phyloP scores from a whole-genome alignment of 2,113 vertebrate genomes.

The Astur gentilis region DNA sequence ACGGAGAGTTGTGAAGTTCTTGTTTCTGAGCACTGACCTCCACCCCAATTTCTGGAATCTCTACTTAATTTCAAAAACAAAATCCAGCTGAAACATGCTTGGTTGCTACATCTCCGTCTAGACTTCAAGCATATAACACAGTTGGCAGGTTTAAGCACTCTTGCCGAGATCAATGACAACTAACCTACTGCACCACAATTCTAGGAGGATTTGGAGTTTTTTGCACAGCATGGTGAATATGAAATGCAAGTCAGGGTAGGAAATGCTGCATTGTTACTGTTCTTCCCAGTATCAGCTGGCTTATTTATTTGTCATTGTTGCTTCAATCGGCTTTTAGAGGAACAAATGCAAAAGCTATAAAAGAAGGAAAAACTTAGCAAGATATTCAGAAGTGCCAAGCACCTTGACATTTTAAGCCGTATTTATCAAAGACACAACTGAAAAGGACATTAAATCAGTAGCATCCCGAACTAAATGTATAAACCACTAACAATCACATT shows the following conservation, averaged over 20 bases:
- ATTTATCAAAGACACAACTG: background rate
- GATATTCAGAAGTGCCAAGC: background rate
- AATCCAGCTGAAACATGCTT: background rate
- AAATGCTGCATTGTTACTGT: background rate
- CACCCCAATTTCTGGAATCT: background rate
- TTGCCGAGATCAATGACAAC: background rate
- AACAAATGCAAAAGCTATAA: background rate
- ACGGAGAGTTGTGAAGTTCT: background rate
- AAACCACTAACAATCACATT: background rate
- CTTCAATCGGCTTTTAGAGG: background rate
- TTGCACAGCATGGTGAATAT: background rate
- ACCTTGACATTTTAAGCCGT: background rate
- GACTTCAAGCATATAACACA: background rate
- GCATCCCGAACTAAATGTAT: background rate
- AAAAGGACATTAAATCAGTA: background rate
- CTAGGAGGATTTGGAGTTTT: background rate
- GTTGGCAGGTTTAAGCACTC: constrained; percentile 9
- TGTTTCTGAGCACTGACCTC: background rate
- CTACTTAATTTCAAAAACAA: background rate
- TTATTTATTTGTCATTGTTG: background rate
- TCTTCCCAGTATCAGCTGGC: background rate
- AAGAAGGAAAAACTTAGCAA: background rate
- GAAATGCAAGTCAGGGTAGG: background rate
- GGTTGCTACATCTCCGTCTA: constrained; percentile 31
- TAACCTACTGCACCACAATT: background rate